These are phyloP conservation scores for Hemiscyllium ocellatum DNA, from an alignment of 2,113 vertebrate genomes.

Conservation along the genomic window DNA sequence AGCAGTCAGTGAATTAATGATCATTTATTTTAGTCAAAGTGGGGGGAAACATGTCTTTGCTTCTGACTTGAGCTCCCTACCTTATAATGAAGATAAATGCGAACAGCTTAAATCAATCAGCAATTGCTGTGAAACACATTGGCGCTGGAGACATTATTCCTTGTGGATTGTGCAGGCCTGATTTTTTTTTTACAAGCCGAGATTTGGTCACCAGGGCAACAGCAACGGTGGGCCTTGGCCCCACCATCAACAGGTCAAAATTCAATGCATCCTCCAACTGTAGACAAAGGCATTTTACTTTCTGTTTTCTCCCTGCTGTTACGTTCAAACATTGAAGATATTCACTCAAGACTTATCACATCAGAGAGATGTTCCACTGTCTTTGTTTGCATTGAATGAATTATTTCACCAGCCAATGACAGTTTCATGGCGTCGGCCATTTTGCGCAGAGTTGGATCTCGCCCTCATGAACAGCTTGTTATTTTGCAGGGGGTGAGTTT, in stretches of 20 bases:
- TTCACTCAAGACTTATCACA: not conserved
- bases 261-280: not conserved
- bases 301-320: not conserved
- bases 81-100: slow-evolving; percentile 32
- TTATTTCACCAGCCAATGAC: not conserved
- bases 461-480: not conserved
- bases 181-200: not conserved
- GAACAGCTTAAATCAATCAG: slow-evolving; percentile 20
- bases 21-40: not conserved
- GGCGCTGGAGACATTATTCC: not conserved
- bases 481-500: not conserved
- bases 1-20: not conserved
- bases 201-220: not conserved
- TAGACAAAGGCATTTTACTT: not conserved
- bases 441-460: not conserved
- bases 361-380: not conserved
- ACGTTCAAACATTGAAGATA: not conserved
- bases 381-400: not conserved
- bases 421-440: not conserved
- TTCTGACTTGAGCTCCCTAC: slow-evolving; percentile 7
- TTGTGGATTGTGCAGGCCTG: not conserved
- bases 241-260: not conserved
- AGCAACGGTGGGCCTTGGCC: not conserved
- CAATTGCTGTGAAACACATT: slow-evolving; percentile 23
- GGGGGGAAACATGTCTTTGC: not conserved